Evolutionary conservation across 2,888 invertebrate species (phyloP).

Genomic region (Lepas anatifera): DNA sequence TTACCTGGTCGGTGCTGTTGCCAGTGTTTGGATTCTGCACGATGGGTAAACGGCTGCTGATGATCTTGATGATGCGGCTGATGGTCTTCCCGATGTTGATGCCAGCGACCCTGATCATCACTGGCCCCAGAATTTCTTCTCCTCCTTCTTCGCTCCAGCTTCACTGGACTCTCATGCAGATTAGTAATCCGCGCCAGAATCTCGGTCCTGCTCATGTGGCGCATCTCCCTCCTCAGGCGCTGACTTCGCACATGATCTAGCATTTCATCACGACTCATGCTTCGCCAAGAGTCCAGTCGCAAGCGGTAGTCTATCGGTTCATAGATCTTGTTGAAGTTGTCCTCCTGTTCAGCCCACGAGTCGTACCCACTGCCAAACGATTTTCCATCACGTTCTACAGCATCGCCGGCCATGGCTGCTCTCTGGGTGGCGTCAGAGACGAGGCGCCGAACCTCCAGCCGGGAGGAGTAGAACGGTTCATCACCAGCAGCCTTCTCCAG

Average conservation of each 20-base stretch:
- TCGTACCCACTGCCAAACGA: conserved; percentile 20
- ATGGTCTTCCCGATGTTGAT: too few species aligned
- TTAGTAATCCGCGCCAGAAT: conserved; percentile 23
- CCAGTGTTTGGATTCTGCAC: too few species aligned
- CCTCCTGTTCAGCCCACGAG: conserved; percentile 27
- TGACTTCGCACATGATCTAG: conserved; percentile 23
- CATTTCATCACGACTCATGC: conserved; percentile 24
- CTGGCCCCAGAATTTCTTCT: too few species aligned
- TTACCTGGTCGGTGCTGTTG: too few species aligned
- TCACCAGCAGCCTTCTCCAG: conserved; percentile 14
- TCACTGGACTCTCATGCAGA: conserved; percentile 15
- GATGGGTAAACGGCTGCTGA: too few species aligned
- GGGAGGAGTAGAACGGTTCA: background rate
- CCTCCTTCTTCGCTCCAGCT: background rate
- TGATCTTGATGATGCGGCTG: too few species aligned
- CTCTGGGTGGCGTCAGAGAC: background rate
- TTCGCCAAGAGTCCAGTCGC: conserved; percentile 23
- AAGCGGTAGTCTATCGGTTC: conserved; percentile 27
- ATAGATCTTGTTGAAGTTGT: conserved; percentile 28
- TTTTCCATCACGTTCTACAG: too few species aligned
- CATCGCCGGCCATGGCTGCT: too few species aligned
- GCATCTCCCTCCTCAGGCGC: conserved; percentile 20
- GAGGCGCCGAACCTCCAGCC: conserved; percentile 1
- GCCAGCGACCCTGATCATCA: background rate
- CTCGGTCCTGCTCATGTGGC: conserved; percentile 23